phyloP scores from a whole-genome alignment of 2,113 vertebrate species.

The Cisticola juncidis region DNA sequence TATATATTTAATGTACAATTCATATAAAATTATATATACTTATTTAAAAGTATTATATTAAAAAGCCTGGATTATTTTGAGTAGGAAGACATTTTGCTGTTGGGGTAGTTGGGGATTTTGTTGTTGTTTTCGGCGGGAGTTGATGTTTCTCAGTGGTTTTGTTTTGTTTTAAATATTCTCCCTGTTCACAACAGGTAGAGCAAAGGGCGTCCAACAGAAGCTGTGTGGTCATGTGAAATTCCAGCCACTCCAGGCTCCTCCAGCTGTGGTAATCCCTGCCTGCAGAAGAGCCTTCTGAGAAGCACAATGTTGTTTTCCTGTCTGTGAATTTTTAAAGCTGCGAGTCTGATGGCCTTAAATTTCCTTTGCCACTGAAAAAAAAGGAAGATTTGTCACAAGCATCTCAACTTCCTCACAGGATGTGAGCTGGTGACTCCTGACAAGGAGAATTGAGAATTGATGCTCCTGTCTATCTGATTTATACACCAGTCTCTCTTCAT shows the following conservation, averaged over 20 bases:
- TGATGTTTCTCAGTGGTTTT: neutral
- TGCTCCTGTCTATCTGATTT: neutral
- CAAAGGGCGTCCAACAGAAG: slow-evolving; percentile 60
- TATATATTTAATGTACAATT: neutral
- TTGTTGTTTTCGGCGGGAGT: neutral
- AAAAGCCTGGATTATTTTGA: neutral
- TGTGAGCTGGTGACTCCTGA: slow-evolving; percentile 61
- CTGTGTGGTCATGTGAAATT: slow-evolving; percentile 86
- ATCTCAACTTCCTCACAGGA: slow-evolving; percentile 60
- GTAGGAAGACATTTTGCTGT: neutral
- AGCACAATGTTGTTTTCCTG: slow-evolving; percentile 74
- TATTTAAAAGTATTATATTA: neutral
- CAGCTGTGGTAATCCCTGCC: slow-evolving; percentile 33
- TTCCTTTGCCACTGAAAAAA: slow-evolving; percentile 67
- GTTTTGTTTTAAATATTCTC: neutral
- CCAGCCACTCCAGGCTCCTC: slow-evolving; percentile 30
- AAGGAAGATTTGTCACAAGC: slow-evolving; percentile 60
- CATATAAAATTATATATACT: no score
- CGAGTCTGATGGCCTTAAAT: slow-evolving; percentile 77
- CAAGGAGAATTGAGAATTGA: slow-evolving; percentile 21
- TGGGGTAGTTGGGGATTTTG: neutral
- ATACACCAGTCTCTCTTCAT: slow-evolving; percentile 35
- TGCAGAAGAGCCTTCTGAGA: slow-evolving; percentile 74
- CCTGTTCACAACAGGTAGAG: slow-evolving; percentile 70
- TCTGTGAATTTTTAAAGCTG: slow-evolving; percentile 74